Evolutionary conservation across 2,888 invertebrate genomes (phyloP).

Genomic region (Steinernema carpocapsae): DNA sequence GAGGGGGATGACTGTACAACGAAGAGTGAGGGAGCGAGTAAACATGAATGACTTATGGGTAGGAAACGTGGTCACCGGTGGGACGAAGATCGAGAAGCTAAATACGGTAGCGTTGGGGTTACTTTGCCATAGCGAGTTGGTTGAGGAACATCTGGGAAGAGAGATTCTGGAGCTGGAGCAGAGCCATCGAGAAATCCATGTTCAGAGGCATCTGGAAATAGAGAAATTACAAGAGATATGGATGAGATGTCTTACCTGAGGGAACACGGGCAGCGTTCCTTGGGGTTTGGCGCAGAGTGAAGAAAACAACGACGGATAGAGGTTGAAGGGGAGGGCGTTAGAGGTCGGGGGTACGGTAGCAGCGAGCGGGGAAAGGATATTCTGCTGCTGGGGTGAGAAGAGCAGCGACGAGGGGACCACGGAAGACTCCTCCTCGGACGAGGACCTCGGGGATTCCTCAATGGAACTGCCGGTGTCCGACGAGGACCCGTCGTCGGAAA

Average conservation of each 20-base stretch:
- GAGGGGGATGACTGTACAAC: slow-evolving; percentile 12
- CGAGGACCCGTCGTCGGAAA: neutral
- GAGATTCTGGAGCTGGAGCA: slow-evolving; percentile 30
- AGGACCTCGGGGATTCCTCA: slow-evolving; percentile 9
- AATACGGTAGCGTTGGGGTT: neutral
- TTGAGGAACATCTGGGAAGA: slow-evolving; percentile 32
- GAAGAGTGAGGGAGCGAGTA: neutral
- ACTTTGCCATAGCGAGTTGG: slow-evolving; percentile 27
- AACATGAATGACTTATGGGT: slow-evolving; percentile 14
- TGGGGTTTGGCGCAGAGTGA: slow-evolving; percentile 11
- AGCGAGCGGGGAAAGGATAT: neutral
- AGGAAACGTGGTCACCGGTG: slow-evolving; percentile 22
- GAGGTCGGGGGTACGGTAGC: neutral
- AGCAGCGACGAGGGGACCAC: neutral
- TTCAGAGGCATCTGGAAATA: slow-evolving; percentile 19
- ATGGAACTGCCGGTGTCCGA: slow-evolving; percentile 16
- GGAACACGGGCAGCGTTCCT: slow-evolving; percentile 10
- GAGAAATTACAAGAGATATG: neutral
- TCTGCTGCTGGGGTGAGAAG: neutral
- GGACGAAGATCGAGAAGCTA: slow-evolving; percentile 25
- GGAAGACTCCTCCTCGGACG: neutral
- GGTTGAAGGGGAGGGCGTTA: slow-evolving; percentile 1
- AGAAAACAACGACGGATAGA: slow-evolving; percentile 14
- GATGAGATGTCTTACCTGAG: neutral
- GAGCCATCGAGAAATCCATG: slow-evolving; percentile 26